Base-by-base conservation (phyloP, 2,888 invertebrate genomes). In the Drosophila nigricruria region DNA sequence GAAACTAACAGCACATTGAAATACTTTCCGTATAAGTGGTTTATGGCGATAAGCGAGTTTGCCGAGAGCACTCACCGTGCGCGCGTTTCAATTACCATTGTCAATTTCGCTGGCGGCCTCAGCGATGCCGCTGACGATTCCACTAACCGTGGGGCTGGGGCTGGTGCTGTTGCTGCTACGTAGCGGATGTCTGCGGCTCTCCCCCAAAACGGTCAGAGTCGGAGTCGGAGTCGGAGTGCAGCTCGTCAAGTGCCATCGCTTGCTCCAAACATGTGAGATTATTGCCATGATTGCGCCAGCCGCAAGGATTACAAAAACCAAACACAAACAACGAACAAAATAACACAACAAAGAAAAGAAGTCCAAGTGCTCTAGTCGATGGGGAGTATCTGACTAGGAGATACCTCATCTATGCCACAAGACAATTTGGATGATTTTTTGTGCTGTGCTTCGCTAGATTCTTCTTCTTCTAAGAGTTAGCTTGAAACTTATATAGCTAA, bases 41-140 rank as follows among this genome's bases (percentile, higher is more conserved):
- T 85, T 85, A 88, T 88, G 73, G 70, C 87, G 84, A 84, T 88
- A 88, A 84, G 83, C 77, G 79, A 73, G 77, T 70, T 62, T 47
- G 70, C 72, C 68, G 54, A 77, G 73, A 79, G 73, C 77, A 85
- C 79, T 82, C 76, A 70, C 73, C 70, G 77, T 74, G 52, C 72
- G 79, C 76, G 69, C 76, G 69, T 82, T 82, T 82, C 79, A 85
- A 82, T 82, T 85, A 73, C 81, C 82, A 77, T 82, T 82, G 82
- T 85, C 80, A 85, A 79, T 82, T 77, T 66, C 65, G 54, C 47
- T 63, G 64, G 58, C 63, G 53, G 38, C 34, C n/a, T 23, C 68
- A 16, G 34, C 34, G 45, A 27, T 66, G 52, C 57, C 40, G 25
- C 42, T 42, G 61, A 53, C 42, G 61, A 56, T 43, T 18, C 57